Evolutionary conservation across 2,888 invertebrate species (phyloP), one percentile per base, ranked within the genome.

Genomic region (Scaptomyza cyrtandrae): DNA sequence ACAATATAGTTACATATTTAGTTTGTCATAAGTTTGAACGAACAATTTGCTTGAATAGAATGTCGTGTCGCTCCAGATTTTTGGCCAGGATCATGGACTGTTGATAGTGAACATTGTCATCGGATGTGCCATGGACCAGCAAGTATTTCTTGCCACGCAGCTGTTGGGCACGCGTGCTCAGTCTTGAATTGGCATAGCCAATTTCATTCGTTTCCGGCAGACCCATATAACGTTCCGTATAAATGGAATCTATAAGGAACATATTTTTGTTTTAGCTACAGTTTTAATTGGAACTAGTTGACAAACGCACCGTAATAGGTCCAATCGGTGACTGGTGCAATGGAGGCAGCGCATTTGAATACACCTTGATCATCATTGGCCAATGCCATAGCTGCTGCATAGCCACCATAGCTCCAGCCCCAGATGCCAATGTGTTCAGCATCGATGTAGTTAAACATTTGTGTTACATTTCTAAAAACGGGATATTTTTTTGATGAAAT

Each of bases 361-460:
- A 97, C 95, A 48, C 94, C 93, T 0, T 94, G 93, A 0, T 92
- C 92, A 75, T 98, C 98, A 46, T 94, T 94, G 0, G 97, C 97
- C 69, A 99, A 93, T 2, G 96, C 96, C 93, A 98, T 95, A 5
- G 97, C 96, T 1, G 98, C 95, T 0, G 97, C 97, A 92, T 97
- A 99, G 1, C 99, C 99, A 13, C 99, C 99, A 92, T 99, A 99
- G 84, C 98, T 98, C 99, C 98, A 99, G 58, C 99, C 99, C 98
- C 98, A 99, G 87, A 99, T 98, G 49, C 97, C 98, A 0, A 97
- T 96, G 81, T 96, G 95, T 54, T 94, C 94, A 3, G 93, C 92
- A 92, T 98, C 98, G 66, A 99, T 94, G 92, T 95, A 98, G 1
- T 93, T 90, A 14, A 95, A 93, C 54, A 93, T 93, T 52, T 95